These are phyloP conservation scores for Bruchidius siliquastri DNA, from an alignment of 2,888 invertebrate species.

Conservation along the genomic window DNA sequence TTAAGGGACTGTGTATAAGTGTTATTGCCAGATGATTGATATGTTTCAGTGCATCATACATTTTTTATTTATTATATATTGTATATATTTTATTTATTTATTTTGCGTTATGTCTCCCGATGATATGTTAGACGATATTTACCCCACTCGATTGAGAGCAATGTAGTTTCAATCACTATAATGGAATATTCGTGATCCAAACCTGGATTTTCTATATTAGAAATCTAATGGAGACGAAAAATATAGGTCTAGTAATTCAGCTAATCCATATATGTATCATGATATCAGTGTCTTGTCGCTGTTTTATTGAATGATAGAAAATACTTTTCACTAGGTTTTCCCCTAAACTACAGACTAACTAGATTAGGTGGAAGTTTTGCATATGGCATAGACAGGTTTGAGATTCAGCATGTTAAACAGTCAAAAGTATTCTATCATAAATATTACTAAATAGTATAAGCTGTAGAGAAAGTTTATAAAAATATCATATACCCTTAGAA, in stretches of 20 bases:
- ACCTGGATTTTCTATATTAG: not conserved
- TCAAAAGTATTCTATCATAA: not conserved
- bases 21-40: no score
- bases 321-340: not conserved
- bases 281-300: not conserved
- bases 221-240: not conserved
- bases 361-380: not conserved
- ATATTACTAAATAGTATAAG: not conserved
- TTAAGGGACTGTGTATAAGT: no score
- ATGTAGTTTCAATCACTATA: not conserved
- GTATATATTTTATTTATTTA: no score
- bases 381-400: not conserved
- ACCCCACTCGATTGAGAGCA: not conserved
- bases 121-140: not conserved
- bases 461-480: not conserved
- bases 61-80: no score
- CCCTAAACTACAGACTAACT: not conserved
- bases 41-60: no score
- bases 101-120: not conserved
- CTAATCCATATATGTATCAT: not conserved
- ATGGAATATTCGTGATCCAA: not conserved
- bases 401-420: not conserved
- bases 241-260: not conserved
- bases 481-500: not conserved
- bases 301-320: not conserved